Evolutionary conservation across 2,113 vertebrate genomes (phyloP).

Genomic region (Dascyllus trimaculatus): DNA sequence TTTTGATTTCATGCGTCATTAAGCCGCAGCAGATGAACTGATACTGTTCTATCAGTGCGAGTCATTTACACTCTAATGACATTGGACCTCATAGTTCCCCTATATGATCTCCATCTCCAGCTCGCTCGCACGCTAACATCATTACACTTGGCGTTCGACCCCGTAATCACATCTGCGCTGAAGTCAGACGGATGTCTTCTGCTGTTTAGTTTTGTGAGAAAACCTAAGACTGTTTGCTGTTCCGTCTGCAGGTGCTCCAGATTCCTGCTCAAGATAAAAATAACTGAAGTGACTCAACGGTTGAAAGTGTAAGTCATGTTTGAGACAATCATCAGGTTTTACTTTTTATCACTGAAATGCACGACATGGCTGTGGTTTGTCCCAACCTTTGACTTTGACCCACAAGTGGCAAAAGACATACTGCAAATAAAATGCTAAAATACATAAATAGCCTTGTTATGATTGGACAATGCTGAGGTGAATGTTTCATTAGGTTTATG

Average conservation of each 20-base stretch:
- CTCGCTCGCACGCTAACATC: conserved; percentile 28
- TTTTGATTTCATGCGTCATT: conserved; percentile 72
- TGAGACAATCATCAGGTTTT: background rate
- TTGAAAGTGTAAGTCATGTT: background rate
- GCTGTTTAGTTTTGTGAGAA: conserved; percentile 34
- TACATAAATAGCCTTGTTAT: no score
- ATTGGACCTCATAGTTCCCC: conserved; percentile 20
- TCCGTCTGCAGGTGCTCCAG: conserved; percentile 17
- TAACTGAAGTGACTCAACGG: conserved; percentile 9
- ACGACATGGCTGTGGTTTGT: background rate
- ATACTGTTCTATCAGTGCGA: conserved; percentile 41
- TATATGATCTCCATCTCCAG: conserved; percentile 12
- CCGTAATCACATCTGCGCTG: conserved; percentile 43
- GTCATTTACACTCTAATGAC: conserved; percentile 56
- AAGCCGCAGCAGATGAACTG: conserved; percentile 62
- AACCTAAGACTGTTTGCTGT: conserved; percentile 16
- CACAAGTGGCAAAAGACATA: no score
- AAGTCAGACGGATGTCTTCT: conserved; percentile 32
- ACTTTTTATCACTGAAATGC: background rate
- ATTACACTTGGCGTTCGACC: conserved; percentile 27
- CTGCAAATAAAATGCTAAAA: no score
- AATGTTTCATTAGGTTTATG: no score
- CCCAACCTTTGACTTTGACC: no score
- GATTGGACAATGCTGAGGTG: no score
- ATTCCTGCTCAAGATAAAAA: conserved; percentile 27